Conservation (phyloP, 2,797 vertebrate species). For the Cuculus canorus region DNA sequence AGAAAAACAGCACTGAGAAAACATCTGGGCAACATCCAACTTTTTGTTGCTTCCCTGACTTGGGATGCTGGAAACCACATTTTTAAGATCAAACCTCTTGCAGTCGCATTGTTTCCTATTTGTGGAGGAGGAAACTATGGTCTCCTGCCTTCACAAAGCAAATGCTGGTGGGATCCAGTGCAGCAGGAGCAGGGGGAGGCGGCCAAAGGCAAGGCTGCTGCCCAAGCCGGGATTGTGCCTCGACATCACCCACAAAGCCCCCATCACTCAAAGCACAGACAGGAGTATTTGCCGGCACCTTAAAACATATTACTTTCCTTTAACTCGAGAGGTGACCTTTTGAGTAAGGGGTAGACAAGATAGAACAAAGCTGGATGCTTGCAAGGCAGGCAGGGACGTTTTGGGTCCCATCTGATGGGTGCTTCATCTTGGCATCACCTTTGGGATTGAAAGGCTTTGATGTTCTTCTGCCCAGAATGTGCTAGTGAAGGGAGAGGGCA, state of each 20-base stretch:
- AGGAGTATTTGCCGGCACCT: not conserved
- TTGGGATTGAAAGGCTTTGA: not conserved
- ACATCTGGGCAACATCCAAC: not conserved
- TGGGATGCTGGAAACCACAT: rapidly evolving
- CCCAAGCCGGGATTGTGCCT: not conserved
- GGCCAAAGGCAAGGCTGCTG: not conserved
- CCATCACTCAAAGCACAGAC: not conserved
- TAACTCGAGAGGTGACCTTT: rapidly evolving
- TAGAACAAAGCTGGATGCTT: not conserved
- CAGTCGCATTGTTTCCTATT: rapidly evolving
- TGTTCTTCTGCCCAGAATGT: not conserved
- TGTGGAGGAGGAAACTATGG: not conserved
- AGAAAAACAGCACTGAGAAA: not conserved
- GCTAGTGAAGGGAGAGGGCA: not conserved
- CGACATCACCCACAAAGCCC: not conserved
- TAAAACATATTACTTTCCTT: not conserved
- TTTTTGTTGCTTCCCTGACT: rapidly evolving
- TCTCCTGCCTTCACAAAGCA: not conserved
- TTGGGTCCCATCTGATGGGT: not conserved
- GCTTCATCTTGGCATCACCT: rapidly evolving
- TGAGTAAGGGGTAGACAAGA: not conserved
- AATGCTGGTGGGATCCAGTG: rapidly evolving
- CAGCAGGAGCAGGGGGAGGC: not conserved
- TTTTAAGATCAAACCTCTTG: not conserved
- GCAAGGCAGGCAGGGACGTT: not conserved